Evolutionary conservation across 2,113 vertebrate species (phyloP), one percentile per base, ranked within the genome.

Genomic region (Tenrec ecaudatus): DNA sequence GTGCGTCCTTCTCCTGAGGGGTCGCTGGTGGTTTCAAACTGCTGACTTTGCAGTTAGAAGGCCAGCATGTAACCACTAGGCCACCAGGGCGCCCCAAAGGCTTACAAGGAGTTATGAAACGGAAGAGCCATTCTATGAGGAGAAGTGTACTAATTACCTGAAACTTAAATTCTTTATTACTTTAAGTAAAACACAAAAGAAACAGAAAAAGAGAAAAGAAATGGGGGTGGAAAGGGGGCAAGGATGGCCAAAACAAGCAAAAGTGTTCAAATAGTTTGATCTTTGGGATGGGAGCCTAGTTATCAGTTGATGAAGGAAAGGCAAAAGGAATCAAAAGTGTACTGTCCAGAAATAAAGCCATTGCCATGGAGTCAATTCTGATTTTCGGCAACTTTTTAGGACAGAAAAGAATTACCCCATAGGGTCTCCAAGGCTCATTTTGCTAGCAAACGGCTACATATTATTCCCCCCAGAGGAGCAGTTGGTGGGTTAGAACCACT

Each of bases 301-400:
- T 58, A 85, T 16, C 29, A 66, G 43, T 43, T 86, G 76, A 88
- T 76, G 76, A 62, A 85, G 36, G 2, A 88, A 90, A 95, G n/a
- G 40, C 17, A 38, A 82, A 91, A 57, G 57, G 33, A 58, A 15
- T 10, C 38, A 85, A 68, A 68, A 11, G 12, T 68, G 14, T 14
- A 31, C 29, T 68, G 22, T 14, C 11, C 3, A 31, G 29, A 68
- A 68, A 68, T 12, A 68, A 68, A 31, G 25, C 64, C 64, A 29
- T 31, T 31, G 64, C 64, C 64, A 31, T 68, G 9, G 10, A 8
- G 27, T 29, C 12, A 29, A 68, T 29, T 31, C 8, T 12, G 27
- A 68, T 25, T 29, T 29, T 29, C 29, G 12, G 11, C 6, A 19
- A 68, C 64, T 19, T 29, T 31, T 29, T 14, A 31, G 64, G 27